A percentile compares a stretch with the other conserved stretches of the same genome.
These are phyloP conservation scores for Rattus rattus DNA, from an alignment of 2,113 vertebrate species.

Conservation along the genomic window DNA sequence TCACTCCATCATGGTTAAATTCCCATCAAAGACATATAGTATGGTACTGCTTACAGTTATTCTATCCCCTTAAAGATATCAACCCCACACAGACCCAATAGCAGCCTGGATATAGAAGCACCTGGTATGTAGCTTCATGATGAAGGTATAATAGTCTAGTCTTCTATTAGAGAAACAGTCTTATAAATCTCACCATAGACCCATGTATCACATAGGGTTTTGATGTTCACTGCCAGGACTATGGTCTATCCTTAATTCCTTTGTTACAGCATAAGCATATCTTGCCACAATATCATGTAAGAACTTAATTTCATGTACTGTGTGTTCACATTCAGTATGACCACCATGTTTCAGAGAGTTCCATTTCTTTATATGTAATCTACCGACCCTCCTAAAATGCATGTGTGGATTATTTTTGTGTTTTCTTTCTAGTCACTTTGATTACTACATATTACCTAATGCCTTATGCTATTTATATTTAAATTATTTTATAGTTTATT, in stretches of 20 bases:
- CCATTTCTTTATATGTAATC: background rate
- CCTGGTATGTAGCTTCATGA: background rate
- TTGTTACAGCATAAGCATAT: background rate
- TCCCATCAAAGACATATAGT: background rate
- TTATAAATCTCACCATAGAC: background rate
- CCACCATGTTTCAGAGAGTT: background rate
- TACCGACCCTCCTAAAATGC: background rate
- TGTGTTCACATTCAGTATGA: background rate
- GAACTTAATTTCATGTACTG: background rate
- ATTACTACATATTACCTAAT: background rate
- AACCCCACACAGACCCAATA: background rate
- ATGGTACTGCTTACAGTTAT: background rate
- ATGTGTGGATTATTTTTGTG: background rate
- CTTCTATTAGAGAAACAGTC: background rate
- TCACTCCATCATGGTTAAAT: background rate
- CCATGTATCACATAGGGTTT: background rate
- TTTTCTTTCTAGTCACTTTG: background rate
- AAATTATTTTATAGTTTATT: background rate
- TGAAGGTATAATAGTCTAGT: background rate
- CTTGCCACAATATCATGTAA: background rate
- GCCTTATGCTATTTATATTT: background rate
- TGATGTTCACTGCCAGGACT: background rate
- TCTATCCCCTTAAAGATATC: background rate
- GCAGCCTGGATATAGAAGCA: background rate
- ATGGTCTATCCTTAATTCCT: background rate